Percentiles rank a stretch among this genome's conserved stretches.
Conservation (phyloP, 2,888 invertebrate genomes). For the Epinotia nisella region DNA sequence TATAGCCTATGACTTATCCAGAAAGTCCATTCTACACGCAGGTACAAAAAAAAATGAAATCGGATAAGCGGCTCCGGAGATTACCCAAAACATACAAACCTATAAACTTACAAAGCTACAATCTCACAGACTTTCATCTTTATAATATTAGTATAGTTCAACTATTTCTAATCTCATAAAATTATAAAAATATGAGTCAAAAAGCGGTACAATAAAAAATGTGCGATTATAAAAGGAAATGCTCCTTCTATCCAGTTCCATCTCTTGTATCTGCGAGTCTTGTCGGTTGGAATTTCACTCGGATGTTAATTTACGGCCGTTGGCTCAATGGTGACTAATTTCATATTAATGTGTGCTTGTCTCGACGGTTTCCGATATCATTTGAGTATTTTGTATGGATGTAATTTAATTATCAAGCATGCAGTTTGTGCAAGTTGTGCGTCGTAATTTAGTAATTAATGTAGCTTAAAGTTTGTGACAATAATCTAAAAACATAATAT, state of each 20-base stretch:
- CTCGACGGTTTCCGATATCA: constrained; percentile 37
- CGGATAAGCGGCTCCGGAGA: too few species aligned
- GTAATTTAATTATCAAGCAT: background rate
- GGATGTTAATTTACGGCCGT: constrained; percentile 42
- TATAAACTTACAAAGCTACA: too few species aligned
- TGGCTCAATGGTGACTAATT: constrained; percentile 43
- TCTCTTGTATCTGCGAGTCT: constrained; percentile 15
- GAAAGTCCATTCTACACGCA: too few species aligned
- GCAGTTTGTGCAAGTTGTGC: background rate
- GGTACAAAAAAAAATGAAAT: too few species aligned
- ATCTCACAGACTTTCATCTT: too few species aligned
- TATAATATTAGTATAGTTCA: too few species aligned
- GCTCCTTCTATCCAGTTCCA: constrained; percentile 6
- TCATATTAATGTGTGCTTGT: constrained; percentile 44
- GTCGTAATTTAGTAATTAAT: too few species aligned
- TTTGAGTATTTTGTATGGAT: constrained; percentile 1
- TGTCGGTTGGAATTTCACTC: constrained; percentile 38
- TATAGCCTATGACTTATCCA: too few species aligned
- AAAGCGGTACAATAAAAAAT: background rate
- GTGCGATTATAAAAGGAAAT: background rate
- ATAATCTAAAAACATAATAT: too few species aligned
- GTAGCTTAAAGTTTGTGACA: too few species aligned
- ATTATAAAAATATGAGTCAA: background rate
- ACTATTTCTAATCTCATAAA: too few species aligned
- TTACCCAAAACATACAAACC: too few species aligned